phyloP scores from a whole-genome alignment of 2,888 invertebrate genomes.

The Coelogynopora nodosa region DNA sequence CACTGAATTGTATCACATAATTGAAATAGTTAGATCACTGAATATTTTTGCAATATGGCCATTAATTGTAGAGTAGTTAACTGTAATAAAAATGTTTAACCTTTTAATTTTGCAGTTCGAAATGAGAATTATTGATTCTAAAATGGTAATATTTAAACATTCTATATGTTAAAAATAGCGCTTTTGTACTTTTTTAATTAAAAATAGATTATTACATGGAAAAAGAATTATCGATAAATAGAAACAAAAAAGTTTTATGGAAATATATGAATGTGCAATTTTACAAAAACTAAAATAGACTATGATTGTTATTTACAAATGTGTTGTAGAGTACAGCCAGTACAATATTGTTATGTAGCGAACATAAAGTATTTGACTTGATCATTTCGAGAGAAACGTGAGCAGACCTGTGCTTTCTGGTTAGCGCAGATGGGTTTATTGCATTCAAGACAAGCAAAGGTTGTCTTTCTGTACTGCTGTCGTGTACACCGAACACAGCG shows the following conservation, averaged over 20 bases:
- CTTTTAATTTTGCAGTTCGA: background rate
- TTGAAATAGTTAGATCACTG: background rate
- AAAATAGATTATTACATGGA: background rate
- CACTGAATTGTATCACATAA: background rate
- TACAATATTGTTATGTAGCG: background rate
- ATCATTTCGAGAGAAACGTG: background rate
- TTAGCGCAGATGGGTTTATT: background rate
- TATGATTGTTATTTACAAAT: background rate
- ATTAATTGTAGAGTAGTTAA: background rate
- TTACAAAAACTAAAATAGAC: background rate
- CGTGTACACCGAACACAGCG: background rate
- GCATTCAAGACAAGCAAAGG: background rate
- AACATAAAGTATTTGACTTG: background rate
- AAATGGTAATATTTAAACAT: no score
- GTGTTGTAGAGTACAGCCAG: background rate
- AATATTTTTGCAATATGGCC: background rate
- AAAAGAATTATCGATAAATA: background rate
- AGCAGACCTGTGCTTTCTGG: background rate
- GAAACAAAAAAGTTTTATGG: background rate
- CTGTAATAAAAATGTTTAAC: background rate
- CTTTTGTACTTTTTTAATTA: no score
- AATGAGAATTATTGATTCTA: no score
- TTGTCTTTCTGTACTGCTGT: no score
- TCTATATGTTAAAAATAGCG: no score
- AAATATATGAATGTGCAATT: background rate